Base-by-base conservation (phyloP, 2,113 vertebrate species). In the Arothron firmamentum region DNA sequence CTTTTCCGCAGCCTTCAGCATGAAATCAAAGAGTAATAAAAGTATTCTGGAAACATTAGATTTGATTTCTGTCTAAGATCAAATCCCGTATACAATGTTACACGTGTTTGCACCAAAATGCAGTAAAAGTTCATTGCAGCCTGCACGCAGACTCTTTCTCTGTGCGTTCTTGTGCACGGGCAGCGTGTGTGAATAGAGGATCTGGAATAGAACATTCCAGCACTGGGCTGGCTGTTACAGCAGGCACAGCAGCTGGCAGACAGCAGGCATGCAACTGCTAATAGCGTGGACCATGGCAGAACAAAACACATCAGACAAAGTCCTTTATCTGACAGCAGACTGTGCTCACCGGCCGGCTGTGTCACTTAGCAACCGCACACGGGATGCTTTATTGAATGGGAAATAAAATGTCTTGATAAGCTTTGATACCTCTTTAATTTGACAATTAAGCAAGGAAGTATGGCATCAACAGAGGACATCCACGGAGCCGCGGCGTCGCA, bases 161-260 rank as follows among this genome's bases (percentile, higher is more conserved):
- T 55, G 23, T 34, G 42, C 34, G 21, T 21, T 31, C 2, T 34
- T 46, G 56, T 58, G 38, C 34, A 64, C 48, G 17, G 46, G 49
- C 34, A 61, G 56, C 38, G 65, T 43, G 61, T 42, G 59, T 81
- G 79, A 82, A 68, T 68, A 65, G 75, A 62, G 41, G 67, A 73
- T 64, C 71, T 79, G 72, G 76, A 82, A 83, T 75, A 71, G 82
- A 87, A 86, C 70, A 81, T 87, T 85, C 85, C 85, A 83, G 83
- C 57, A 68, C 70, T 67, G 53, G 4, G 61, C 75, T 70, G 79
- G 65, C 60, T 81, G 72, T 70, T 75, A 75, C 73, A 83, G 75
- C 67, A 54, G 74, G 51, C 62, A 19, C 70, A 45, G 62, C 83
- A 83, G 85, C 85, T 85, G 85, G 72, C 65, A 76, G 74, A 80